Evolutionary conservation across 2,888 invertebrate species (phyloP).

Genomic region (Oligia strigilis): DNA sequence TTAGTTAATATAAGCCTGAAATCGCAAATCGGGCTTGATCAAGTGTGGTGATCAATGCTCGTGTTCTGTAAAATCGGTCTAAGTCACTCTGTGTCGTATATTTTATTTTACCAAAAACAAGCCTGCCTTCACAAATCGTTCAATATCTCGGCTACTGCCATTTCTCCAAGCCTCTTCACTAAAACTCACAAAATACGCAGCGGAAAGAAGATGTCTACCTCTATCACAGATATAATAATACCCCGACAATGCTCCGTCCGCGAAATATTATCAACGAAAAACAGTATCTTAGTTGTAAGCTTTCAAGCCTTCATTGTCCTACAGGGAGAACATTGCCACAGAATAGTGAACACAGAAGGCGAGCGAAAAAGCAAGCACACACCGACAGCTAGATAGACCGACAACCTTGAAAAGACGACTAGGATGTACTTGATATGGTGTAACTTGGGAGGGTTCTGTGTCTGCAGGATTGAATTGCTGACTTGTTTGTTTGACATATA

Average conservation of each 20-base stretch:
- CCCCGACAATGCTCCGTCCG: slow-evolving; percentile 33
- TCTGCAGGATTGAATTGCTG: background rate
- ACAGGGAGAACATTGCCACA: slow-evolving; percentile 35
- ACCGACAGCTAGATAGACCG: background rate
- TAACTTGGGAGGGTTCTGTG: background rate
- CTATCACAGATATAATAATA: slow-evolving; percentile 41
- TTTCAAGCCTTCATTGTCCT: slow-evolving; percentile 54
- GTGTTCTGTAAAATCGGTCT: background rate
- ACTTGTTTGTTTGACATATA: background rate
- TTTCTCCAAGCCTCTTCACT: background rate
- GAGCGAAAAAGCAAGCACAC: background rate
- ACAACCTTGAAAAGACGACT: background rate
- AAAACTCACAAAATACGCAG: slow-evolving; percentile 21
- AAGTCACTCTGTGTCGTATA: background rate
- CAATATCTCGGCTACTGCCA: slow-evolving; percentile 21
- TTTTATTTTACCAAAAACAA: background rate
- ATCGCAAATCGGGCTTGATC: background rate
- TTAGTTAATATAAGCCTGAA: background rate
- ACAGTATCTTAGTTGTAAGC: slow-evolving; percentile 55
- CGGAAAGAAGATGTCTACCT: slow-evolving; percentile 44
- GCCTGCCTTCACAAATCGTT: background rate
- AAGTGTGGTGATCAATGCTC: background rate
- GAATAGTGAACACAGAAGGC: slow-evolving; percentile 31
- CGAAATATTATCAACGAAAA: slow-evolving; percentile 53
- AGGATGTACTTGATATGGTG: background rate